Evolutionary conservation across 2,888 invertebrate species (phyloP), one percentile per base, ranked within the genome.

Genomic region (Ischnus inquisitorius): DNA sequence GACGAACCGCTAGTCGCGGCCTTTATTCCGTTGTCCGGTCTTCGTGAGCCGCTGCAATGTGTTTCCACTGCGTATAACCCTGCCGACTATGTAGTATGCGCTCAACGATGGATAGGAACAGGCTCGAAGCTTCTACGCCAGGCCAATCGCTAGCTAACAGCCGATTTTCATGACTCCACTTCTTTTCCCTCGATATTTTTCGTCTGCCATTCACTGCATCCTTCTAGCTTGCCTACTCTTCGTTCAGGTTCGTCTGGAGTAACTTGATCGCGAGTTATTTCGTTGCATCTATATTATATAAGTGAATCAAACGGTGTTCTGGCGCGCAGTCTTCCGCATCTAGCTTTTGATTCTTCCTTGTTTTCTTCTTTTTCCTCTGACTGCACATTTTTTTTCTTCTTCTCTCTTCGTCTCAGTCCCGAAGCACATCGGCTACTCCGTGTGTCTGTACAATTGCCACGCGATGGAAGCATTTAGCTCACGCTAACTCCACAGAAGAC

Each of bases 21-120:
- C 87, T 86, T 88, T 89, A 90, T 90, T 91, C 90, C 90, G 90
- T 91, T 90, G 90, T 91, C 88, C 90, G 88, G 88, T 87, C 75
- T 72, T 48, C 75, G n/a, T 19, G 60, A 19, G 5, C 62, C 48
- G 74, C 19, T 62, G 25, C 64, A 75, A 75, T 75, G 28, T 75
- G 64, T 51, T 64, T 48, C 14, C 22, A 48, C 48, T 22, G 75
- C 22, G n/a, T 28, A 75, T 64, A 64, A 34, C 25, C n/a, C 34
- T 34, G 34, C 34, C 4, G 34, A 34, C 34, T 34, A 34, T 34
- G 60, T 5, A 25, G 25, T 60, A 14, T 28, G 60, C 16, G 8
- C 39, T 64, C 64, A 64, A 39, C 64, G 64, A n/a, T 41, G 64
- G 34, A 39, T 64, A 19, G 64, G 25, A 57, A 60, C 57, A 60